Percentiles rank a stretch among this genome's conserved stretches.
Evolutionary conservation across 2,888 invertebrate genomes (phyloP).

Genomic region (Smittia sp.): DNA sequence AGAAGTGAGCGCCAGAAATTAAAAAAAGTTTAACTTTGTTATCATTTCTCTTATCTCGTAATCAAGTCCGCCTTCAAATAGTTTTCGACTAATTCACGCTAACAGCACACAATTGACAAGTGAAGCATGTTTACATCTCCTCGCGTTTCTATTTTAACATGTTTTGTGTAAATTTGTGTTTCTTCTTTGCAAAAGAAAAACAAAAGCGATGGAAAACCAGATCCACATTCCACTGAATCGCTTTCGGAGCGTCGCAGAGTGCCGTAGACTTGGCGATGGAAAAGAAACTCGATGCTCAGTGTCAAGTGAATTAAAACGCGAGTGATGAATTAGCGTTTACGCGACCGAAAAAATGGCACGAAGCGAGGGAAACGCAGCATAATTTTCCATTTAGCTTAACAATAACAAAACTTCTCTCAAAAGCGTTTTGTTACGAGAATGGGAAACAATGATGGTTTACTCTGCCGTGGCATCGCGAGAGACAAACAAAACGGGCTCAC

Average conservation of each 20-base stretch:
- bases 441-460: neutral
- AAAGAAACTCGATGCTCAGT: neutral
- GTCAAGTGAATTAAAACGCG: neutral
- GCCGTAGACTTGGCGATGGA: neutral
- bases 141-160: neutral
- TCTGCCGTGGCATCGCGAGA: neutral
- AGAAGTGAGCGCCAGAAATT: no score
- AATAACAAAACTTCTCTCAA: neutral
- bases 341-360: neutral
- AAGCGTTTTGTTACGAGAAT: neutral
- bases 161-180: neutral
- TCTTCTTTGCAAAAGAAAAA: neutral
- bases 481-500: no score
- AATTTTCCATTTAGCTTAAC: neutral
- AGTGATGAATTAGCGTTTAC: neutral
- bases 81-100: no score
- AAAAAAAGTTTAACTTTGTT: no score
- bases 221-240: neutral
- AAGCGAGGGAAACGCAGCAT: neutral
- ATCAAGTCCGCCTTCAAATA: no score
- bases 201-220: neutral
- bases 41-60: no score
- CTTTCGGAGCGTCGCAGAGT: neutral
- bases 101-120: no score
- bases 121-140: no score